A percentile compares a stretch with the other conserved stretches of the same genome.
phyloP scores from a whole-genome alignment of 2,113 vertebrate genomes.

The Pterocles gutturalis region DNA sequence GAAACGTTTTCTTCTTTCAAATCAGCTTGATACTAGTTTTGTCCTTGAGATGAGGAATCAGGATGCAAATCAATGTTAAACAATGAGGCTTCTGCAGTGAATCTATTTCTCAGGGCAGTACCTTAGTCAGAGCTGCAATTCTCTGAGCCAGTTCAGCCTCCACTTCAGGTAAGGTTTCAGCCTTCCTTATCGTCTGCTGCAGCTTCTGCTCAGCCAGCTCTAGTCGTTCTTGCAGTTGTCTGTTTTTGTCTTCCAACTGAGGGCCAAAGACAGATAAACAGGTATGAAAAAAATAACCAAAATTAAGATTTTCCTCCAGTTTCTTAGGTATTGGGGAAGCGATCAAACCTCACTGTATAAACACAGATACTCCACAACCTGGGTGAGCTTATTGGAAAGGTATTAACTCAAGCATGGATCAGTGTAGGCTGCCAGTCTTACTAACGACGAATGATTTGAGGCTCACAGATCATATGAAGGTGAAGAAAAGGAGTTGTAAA shows the following conservation, averaged over 20 bases:
- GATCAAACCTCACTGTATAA: background rate
- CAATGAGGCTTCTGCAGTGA: background rate
- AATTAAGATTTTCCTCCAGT: background rate
- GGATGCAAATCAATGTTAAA: background rate
- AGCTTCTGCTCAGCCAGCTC: constrained; percentile 98
- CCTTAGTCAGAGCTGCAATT: constrained; percentile 98
- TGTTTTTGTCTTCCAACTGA: constrained; percentile 98
- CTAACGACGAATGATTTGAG: background rate
- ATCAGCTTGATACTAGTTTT: background rate
- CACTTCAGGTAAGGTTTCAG: constrained; percentile 97
- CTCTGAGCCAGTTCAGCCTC: constrained; percentile 98
- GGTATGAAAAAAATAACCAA: background rate
- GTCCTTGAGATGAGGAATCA: background rate
- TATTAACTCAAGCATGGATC: background rate
- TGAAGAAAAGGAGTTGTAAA: background rate
- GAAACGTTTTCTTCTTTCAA: background rate
- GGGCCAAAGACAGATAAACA: background rate
- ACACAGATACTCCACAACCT: background rate
- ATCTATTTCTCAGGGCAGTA: constrained; percentile 62
- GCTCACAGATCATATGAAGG: background rate
- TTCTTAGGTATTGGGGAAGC: background rate
- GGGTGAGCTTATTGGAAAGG: background rate
- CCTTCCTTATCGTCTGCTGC: constrained; percentile 98
- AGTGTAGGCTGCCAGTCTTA: background rate
- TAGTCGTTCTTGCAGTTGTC: constrained; percentile 94